Evolutionary conservation across 1,140 invertebrate genomes (phyloP).

Genomic region (Mycetomoellerius zeteki): DNA sequence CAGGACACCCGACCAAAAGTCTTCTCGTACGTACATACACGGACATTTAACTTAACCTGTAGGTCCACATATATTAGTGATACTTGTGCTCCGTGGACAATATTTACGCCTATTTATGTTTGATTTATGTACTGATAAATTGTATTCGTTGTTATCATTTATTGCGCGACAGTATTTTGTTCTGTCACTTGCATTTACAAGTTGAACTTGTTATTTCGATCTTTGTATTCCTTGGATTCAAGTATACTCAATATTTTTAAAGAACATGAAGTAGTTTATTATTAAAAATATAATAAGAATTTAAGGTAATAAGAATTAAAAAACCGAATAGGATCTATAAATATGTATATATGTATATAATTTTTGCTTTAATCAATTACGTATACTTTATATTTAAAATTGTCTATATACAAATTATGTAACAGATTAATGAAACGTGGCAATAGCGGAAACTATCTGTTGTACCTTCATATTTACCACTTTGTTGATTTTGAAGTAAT

Average conservation of each 20-base stretch:
- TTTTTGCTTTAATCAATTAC: not conserved
- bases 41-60: constrained; percentile 29
- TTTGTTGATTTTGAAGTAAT: not conserved
- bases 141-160: not conserved
- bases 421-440: not conserved
- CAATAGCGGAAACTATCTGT: not conserved
- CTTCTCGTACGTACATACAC: constrained; percentile 52
- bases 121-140: too few relatives aligned
- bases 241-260: not conserved
- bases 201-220: constrained; percentile 78
- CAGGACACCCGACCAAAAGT: constrained; percentile 89
- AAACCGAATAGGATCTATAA: not conserved
- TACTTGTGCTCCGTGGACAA: not conserved
- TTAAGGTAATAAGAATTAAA: not conserved
- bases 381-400: not conserved
- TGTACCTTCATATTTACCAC: not conserved
- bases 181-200: not conserved
- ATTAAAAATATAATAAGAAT: not conserved
- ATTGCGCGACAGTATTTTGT: not conserved
- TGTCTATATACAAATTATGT: constrained; percentile 5
- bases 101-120: not conserved
- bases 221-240: constrained; percentile 4
- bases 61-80: not conserved
- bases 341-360: not conserved
- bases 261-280: not conserved